Evolutionary conservation across 2,888 invertebrate genomes (phyloP).

Genomic region (Amorpha juglandis): DNA sequence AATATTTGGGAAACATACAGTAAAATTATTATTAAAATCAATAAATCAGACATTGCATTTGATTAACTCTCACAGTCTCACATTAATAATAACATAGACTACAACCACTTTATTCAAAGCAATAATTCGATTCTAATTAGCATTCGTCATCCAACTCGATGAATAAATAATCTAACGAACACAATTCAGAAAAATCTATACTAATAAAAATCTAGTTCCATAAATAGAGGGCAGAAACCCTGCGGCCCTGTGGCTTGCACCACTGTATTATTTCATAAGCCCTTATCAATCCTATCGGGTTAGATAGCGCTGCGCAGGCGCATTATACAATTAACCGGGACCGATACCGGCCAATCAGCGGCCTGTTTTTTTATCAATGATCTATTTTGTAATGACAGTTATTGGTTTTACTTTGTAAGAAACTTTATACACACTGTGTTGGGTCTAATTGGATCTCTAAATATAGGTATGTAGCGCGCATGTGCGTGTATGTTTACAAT

Average conservation of each 20-base stretch:
- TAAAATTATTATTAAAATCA: no score
- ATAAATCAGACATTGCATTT: neutral
- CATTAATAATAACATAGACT: neutral
- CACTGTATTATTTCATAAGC: slow-evolving; percentile 56
- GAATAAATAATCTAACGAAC: neutral
- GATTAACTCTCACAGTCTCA: neutral
- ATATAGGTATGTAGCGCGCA: slow-evolving; percentile 8
- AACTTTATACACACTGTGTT: slow-evolving; percentile 16
- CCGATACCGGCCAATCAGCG: slow-evolving; percentile 62
- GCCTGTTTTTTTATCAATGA: slow-evolving; percentile 57
- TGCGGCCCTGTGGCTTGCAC: slow-evolving; percentile 17
- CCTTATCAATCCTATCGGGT: slow-evolving; percentile 51
- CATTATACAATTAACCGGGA: slow-evolving; percentile 59
- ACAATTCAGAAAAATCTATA: neutral
- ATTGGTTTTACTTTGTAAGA: slow-evolving; percentile 27
- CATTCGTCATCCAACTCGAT: neutral
- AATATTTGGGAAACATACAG: no score
- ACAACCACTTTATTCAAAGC: neutral
- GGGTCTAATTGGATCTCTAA: slow-evolving; percentile 16
- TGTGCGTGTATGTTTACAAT: slow-evolving; percentile 5
- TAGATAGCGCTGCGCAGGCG: slow-evolving; percentile 54
- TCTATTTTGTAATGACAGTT: slow-evolving; percentile 49
- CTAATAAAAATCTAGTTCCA: neutral
- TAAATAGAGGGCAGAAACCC: slow-evolving; percentile 4
- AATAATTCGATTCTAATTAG: neutral